Percentiles rank a stretch among this genome's conserved stretches.
Conservation (phyloP, 2,113 vertebrate species). For the Thunnus maccoyii region DNA sequence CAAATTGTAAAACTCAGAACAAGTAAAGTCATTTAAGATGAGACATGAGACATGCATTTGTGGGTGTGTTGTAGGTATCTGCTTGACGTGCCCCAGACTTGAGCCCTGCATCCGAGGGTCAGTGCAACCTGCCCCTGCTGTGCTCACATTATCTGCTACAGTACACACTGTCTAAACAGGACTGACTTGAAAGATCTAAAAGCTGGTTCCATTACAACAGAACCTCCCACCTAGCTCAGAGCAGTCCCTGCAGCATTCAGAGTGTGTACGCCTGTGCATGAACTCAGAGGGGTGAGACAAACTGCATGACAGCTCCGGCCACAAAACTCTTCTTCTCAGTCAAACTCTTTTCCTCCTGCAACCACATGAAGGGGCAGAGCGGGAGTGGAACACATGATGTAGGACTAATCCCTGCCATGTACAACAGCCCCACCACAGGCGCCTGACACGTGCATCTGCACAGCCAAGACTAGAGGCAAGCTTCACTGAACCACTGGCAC, state of each 20-base stretch:
- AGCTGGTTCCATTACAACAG: conserved; percentile 39
- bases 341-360: conserved; percentile 65
- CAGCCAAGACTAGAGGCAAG: conserved; percentile 33
- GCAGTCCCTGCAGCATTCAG: background rate
- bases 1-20: background rate
- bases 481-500: conserved; percentile 53
- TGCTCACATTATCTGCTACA: conserved; percentile 50
- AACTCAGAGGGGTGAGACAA: conserved; percentile 27
- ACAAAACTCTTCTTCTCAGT: conserved; percentile 60
- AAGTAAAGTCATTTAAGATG: background rate
- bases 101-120: conserved; percentile 1
- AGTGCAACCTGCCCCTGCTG: conserved; percentile 38
- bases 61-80: conserved; percentile 3
- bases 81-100: conserved; percentile 23
- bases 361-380: conserved; percentile 65
- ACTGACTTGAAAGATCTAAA: conserved; percentile 15
- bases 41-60: background rate
- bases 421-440: conserved; percentile 67
- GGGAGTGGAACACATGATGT: conserved; percentile 71
- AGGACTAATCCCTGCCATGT: conserved; percentile 66
- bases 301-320: conserved; percentile 52
- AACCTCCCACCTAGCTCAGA: conserved; percentile 38
- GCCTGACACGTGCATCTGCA: conserved; percentile 47
- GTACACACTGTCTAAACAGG: conserved; percentile 33
- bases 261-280: conserved; percentile 14